phyloP scores from a whole-genome alignment of 2,888 invertebrate species.

The Ptilodon capucinus region DNA sequence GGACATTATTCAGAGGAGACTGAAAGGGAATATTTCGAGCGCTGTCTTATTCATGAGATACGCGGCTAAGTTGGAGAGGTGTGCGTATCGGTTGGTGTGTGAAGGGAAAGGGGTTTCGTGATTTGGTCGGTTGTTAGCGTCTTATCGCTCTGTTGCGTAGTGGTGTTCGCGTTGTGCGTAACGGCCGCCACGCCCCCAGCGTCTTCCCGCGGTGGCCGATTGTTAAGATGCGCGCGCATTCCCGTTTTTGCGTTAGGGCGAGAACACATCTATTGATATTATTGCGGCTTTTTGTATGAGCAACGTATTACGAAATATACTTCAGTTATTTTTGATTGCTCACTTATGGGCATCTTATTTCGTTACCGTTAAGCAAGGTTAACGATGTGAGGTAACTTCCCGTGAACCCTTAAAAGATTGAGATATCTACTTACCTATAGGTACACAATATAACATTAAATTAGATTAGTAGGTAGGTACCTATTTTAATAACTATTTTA shows the following conservation, averaged over 20 bases:
- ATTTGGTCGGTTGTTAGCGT: conserved; percentile 18
- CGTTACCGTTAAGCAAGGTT: too few species aligned
- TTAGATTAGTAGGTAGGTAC: too few species aligned
- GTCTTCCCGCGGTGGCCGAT: conserved; percentile 52
- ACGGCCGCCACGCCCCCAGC: conserved; percentile 69
- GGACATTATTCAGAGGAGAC: conserved; percentile 11
- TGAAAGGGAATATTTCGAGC: conserved; percentile 13
- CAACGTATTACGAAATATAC: too few species aligned
- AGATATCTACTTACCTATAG: too few species aligned
- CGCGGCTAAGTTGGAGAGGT: conserved; percentile 19
- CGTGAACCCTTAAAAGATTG: too few species aligned
- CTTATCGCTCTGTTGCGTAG: conserved; percentile 64
- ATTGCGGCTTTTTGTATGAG: not conserved
- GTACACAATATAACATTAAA: too few species aligned
- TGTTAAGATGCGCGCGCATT: conserved; percentile 76
- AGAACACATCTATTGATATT: conserved; percentile 49
- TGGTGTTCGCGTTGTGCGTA: conserved; percentile 73
- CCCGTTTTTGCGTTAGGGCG: conserved; percentile 55
- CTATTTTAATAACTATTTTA: too few species aligned
- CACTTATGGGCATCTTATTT: too few species aligned
- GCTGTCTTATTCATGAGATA: conserved; percentile 28
- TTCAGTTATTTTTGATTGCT: too few species aligned
- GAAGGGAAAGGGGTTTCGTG: conserved; percentile 15
- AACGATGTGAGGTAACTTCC: too few species aligned
- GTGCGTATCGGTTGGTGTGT: conserved; percentile 9